phyloP scores from a whole-genome alignment of 2,888 invertebrate genomes.

The Tupiocoris notatus region DNA sequence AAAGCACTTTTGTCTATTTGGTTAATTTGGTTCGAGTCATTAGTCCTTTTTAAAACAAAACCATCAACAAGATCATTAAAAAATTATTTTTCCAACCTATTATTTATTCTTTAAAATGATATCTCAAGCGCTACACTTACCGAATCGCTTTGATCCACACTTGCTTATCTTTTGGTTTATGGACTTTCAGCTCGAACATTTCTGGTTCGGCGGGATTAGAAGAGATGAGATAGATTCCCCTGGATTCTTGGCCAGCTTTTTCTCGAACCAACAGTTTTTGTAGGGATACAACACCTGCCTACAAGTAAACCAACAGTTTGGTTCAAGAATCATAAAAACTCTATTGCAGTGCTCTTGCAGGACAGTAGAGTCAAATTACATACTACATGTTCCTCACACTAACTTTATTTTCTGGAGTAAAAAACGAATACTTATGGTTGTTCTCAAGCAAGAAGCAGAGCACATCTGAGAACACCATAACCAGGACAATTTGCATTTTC shows the following conservation, averaged over 20 bases:
- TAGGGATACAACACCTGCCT: slow-evolving; percentile 90
- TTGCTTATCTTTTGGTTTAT: slow-evolving; percentile 85
- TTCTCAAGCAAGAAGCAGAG: slow-evolving; percentile 88
- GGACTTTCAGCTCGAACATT: slow-evolving; percentile 90
- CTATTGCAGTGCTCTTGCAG: too few species aligned
- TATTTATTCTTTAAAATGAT: too few species aligned
- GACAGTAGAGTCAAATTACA: too few species aligned
- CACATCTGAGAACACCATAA: slow-evolving; percentile 88
- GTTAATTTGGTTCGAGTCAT: neutral
- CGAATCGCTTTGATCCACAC: slow-evolving; percentile 86
- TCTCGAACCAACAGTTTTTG: slow-evolving; percentile 89
- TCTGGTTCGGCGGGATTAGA: slow-evolving; percentile 89
- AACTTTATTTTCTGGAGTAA: slow-evolving; percentile 91
- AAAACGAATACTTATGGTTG: slow-evolving; percentile 89
- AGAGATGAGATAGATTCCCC: slow-evolving; percentile 89
- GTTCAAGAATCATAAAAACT: too few species aligned
- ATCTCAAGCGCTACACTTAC: slow-evolving; percentile 55
- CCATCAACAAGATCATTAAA: neutral
- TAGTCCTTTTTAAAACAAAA: neutral
- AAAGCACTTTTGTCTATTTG: neutral
- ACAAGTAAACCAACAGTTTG: neutral
- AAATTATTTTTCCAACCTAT: too few species aligned
- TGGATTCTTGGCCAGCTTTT: slow-evolving; percentile 85
- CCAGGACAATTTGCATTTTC: slow-evolving; percentile 83
- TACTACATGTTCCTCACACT: too few species aligned